Conservation (phyloP, 2,888 invertebrate genomes). For the Cerceris rybyensis region DNA sequence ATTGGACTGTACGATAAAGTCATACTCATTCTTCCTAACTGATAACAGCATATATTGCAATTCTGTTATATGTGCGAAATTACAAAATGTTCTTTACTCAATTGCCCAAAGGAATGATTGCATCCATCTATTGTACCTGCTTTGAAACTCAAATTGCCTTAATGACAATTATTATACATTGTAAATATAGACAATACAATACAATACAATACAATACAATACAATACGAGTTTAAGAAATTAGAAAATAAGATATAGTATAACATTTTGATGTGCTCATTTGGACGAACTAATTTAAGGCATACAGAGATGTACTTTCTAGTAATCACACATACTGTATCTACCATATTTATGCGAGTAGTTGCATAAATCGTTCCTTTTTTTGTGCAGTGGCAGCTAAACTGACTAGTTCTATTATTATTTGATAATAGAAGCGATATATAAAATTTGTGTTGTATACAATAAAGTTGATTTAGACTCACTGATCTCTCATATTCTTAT, state of each 20-base stretch:
- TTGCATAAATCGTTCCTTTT: slow-evolving; percentile 71
- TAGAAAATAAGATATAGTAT: slow-evolving; percentile 59
- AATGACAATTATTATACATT: slow-evolving; percentile 78
- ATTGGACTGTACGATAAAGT: slow-evolving; percentile 54
- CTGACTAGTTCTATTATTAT: slow-evolving; percentile 73
- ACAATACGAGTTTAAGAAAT: slow-evolving; percentile 33
- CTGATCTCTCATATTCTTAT: slow-evolving; percentile 38
- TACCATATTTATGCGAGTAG: slow-evolving; percentile 72
- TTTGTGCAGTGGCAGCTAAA: slow-evolving; percentile 72
- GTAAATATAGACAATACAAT: slow-evolving; percentile 79
- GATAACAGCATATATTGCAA: slow-evolving; percentile 54
- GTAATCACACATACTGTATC: slow-evolving; percentile 72
- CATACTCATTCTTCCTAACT: slow-evolving; percentile 62
- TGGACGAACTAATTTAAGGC: slow-evolving; percentile 70
- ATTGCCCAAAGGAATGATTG: slow-evolving; percentile 57
- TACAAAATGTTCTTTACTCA: slow-evolving; percentile 48
- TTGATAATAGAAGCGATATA: slow-evolving; percentile 71
- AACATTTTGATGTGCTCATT: slow-evolving; percentile 72
- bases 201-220: slow-evolving; percentile 56
- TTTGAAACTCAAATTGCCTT: slow-evolving; percentile 80
- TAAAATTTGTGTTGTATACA: slow-evolving; percentile 73
- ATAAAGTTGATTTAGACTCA: slow-evolving; percentile 71
- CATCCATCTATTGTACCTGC: slow-evolving; percentile 77
- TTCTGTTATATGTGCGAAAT: slow-evolving; percentile 32
- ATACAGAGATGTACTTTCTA: slow-evolving; percentile 71